Conservation (phyloP, 1,140 invertebrate genomes). For the Antheraea pernyi region DNA sequence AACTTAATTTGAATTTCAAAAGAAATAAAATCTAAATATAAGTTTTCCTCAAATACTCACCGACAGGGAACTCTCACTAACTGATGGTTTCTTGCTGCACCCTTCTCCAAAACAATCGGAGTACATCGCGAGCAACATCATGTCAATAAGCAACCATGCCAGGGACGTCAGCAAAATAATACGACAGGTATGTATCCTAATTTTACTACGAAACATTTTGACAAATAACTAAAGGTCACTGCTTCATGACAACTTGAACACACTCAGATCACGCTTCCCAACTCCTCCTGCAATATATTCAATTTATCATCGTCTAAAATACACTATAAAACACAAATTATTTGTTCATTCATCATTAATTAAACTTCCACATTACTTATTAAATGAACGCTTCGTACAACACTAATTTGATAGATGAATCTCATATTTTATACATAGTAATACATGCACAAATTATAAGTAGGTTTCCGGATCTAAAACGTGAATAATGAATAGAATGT, state of each 20-base stretch:
- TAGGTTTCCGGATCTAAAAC: constrained; percentile 69
- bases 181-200: constrained; percentile 95
- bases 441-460: constrained; percentile 38
- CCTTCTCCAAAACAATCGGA: constrained; percentile 92
- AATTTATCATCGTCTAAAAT: constrained; percentile 22
- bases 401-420: background rate
- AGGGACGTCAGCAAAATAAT: constrained; percentile 96
- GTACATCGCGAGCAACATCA: constrained; percentile 94
- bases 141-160: constrained; percentile 96
- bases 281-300: constrained; percentile 45
- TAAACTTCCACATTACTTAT: constrained; percentile 25
- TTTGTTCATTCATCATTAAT: constrained; percentile 11
- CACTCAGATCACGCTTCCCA: constrained; percentile 40
- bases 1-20: too few species aligned
- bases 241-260: constrained; percentile 64
- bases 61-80: constrained; percentile 59
- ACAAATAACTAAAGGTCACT: constrained; percentile 49
- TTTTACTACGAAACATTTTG: constrained; percentile 91
- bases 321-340: constrained; percentile 20
- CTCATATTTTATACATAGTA: constrained; percentile 19
- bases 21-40: too few species aligned
- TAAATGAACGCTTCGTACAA: background rate
- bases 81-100: constrained; percentile 76
- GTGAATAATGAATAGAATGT: constrained; percentile 32
- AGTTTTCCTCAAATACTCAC: background rate